Percentiles rank a stretch among this genome's conserved stretches.
Conservation (phyloP, 2,113 vertebrate species). For the Azemiops feae region DNA sequence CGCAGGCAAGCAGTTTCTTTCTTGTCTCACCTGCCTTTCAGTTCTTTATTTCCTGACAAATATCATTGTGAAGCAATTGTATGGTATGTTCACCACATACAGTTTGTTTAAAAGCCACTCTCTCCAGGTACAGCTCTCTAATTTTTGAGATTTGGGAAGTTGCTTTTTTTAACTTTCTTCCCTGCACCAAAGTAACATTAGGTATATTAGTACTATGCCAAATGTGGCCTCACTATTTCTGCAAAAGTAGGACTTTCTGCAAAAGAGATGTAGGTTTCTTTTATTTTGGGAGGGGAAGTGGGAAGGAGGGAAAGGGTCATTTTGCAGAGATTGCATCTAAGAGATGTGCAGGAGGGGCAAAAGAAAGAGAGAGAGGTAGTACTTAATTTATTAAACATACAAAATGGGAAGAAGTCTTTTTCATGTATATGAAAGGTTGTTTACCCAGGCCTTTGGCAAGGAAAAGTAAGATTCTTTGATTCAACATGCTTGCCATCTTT, state of each 20-base stretch:
- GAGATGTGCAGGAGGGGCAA: neutral
- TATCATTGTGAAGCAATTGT: neutral
- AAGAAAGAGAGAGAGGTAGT: neutral
- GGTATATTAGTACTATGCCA: neutral
- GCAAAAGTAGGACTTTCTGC: neutral
- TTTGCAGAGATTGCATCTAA: neutral
- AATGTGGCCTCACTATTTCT: neutral
- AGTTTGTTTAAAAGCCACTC: neutral
- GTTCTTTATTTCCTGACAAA: neutral
- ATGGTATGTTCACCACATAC: neutral
- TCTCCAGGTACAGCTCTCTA: neutral
- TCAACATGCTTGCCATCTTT: neutral
- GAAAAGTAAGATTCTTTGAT: neutral
- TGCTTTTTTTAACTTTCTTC: neutral
- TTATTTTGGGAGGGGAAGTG: neutral
- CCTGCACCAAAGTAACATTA: neutral
- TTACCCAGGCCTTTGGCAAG: neutral
- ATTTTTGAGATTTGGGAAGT: neutral
- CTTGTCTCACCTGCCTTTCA: neutral
- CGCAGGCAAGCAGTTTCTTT: slow-evolving; percentile 1
- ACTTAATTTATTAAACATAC: neutral
- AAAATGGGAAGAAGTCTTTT: neutral
- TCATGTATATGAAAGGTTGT: neutral
- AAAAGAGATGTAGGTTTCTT: neutral
- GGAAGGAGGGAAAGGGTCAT: neutral